A percentile compares a stretch with the other conserved stretches of the same genome.
Conservation (phyloP, 2,113 vertebrate species). For the Sminthopsis crassicaudata region DNA sequence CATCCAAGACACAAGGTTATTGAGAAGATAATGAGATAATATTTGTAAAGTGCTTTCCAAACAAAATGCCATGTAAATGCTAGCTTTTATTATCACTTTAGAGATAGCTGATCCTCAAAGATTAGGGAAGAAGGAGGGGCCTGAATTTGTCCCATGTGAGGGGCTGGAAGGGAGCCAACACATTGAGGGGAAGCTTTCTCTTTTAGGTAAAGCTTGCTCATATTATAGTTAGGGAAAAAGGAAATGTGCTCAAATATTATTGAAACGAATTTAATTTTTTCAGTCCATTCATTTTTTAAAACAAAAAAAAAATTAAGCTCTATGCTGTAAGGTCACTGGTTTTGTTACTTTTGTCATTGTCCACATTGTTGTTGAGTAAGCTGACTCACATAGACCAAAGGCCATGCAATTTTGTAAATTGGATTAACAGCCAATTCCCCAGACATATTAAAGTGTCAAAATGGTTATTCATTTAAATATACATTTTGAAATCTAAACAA, state of each 20-base stretch:
- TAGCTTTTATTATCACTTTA: too few relatives aligned
- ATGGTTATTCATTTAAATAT: slow-evolving; percentile 65
- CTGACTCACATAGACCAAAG: slow-evolving; percentile 8
- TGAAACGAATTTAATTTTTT: slow-evolving; percentile 52
- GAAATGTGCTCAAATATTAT: not conserved
- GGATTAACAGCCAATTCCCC: slow-evolving; percentile 53
- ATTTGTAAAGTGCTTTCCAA: too few relatives aligned
- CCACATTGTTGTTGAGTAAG: slow-evolving; percentile 25
- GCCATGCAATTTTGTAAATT: slow-evolving; percentile 57
- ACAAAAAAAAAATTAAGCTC: slow-evolving; percentile 10
- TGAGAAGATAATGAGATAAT: too few relatives aligned
- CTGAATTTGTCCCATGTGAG: too few relatives aligned
- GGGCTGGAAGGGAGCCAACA: too few relatives aligned
- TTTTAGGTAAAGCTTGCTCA: too few relatives aligned
- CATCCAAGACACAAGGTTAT: too few relatives aligned
- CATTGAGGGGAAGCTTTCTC: too few relatives aligned
- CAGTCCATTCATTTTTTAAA: slow-evolving; percentile 43
- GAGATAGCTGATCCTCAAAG: too few relatives aligned
- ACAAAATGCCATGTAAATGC: too few relatives aligned
- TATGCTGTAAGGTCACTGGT: not conserved
- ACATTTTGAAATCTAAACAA: slow-evolving; percentile 39
- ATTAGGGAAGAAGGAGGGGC: too few relatives aligned
- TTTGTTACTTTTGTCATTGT: not conserved
- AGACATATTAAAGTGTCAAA: slow-evolving; percentile 61
- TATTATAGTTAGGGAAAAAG: too few relatives aligned